These are phyloP conservation scores for Crotalus tigris DNA, from an alignment of 2,113 vertebrate genomes.

Conservation along the genomic window DNA sequence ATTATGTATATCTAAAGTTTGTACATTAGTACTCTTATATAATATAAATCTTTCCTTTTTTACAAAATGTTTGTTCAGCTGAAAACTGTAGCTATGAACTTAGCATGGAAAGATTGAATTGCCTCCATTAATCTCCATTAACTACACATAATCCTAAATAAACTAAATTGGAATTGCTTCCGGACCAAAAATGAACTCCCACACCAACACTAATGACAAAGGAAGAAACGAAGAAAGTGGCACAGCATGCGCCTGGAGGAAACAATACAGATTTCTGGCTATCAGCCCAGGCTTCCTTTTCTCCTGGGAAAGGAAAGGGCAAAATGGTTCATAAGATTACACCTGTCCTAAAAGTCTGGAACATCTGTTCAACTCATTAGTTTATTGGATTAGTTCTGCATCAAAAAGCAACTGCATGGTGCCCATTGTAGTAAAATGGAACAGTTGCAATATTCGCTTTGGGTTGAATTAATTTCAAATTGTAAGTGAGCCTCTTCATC, in stretches of 20 bases:
- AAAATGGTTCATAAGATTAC: slow-evolving; percentile 41
- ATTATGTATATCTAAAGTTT: no score
- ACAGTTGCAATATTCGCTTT: background rate
- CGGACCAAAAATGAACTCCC: background rate
- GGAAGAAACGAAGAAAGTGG: slow-evolving; percentile 19
- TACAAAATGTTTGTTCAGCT: slow-evolving; percentile 6
- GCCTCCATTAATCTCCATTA: background rate
- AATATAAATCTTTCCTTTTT: background rate
- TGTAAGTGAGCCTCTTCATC: slow-evolving; percentile 16
- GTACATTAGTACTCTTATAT: no score
- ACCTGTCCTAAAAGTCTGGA: slow-evolving; percentile 51
- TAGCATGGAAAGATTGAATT: background rate
- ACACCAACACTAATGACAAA: slow-evolving; percentile 30
- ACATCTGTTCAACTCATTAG: slow-evolving; percentile 47
- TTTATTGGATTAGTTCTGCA: slow-evolving; percentile 49
- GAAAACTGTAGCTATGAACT: background rate
- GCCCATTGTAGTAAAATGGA: slow-evolving; percentile 30
- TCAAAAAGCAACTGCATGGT: slow-evolving; percentile 36
- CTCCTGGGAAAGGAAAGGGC: slow-evolving; percentile 15
- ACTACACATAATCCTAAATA: slow-evolving; percentile 3
- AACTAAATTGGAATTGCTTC: slow-evolving; percentile 15
- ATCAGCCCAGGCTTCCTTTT: slow-evolving; percentile 35
- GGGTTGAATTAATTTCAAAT: slow-evolving; percentile 31
- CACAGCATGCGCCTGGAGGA: slow-evolving; percentile 17
- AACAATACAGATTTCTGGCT: slow-evolving; percentile 35